These are phyloP conservation scores for Drosophila ficusphila DNA, from an alignment of 1,140 invertebrate species.

Conservation along the genomic window DNA sequence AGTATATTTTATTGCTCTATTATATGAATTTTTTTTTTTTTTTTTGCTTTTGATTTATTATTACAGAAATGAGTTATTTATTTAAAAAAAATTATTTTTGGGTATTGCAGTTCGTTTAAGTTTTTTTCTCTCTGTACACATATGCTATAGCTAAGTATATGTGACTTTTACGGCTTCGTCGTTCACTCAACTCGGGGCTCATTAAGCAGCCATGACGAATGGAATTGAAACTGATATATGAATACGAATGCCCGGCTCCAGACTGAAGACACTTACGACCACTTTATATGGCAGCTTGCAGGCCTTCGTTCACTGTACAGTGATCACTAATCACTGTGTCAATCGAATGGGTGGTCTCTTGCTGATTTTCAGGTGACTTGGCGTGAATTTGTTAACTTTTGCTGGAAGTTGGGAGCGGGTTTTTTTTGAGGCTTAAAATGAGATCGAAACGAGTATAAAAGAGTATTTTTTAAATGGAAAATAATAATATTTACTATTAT, in stretches of 20 bases:
- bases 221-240: constrained; percentile 80
- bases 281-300: constrained; percentile 66
- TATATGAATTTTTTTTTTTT: not conserved
- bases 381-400: constrained; percentile 84
- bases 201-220: constrained; percentile 83
- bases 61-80: no score
- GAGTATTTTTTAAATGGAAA: no score
- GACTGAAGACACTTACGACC: constrained; percentile 25
- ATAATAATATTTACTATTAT: no score
- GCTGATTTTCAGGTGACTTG: constrained; percentile 81
- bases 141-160: constrained; percentile 6
- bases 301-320: constrained; percentile 17
- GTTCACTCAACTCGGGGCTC: constrained; percentile 75
- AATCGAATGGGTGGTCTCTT: constrained; percentile 72
- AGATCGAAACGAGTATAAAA: no score
- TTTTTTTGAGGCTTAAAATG: constrained; percentile 10
- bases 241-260: constrained; percentile 58
- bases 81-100: not conserved
- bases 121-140: constrained; percentile 6
- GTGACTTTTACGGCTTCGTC: constrained; percentile 44
- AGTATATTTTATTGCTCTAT: not conserved
- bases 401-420: constrained; percentile 17
- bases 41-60: not conserved
- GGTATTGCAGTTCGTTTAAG: not conserved
- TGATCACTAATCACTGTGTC: constrained; percentile 28